Evolutionary conservation across 2,888 invertebrate species (phyloP).

Genomic region (Hyposoter dolosus): DNA sequence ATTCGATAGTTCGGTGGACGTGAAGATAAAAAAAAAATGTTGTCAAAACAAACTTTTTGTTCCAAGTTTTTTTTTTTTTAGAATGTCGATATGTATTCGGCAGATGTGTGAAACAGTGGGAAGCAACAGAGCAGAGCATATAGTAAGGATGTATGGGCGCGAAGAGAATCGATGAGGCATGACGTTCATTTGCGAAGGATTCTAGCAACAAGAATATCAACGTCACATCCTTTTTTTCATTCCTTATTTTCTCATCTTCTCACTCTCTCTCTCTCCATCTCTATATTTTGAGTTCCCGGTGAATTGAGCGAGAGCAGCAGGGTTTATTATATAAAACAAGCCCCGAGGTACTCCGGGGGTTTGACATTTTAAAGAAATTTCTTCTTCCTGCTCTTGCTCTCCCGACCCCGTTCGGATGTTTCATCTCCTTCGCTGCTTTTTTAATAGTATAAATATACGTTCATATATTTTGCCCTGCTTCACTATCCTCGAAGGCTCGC

Average conservation of each 20-base stretch:
- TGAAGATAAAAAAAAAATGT: conserved; percentile 47
- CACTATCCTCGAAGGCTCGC: conserved; percentile 75
- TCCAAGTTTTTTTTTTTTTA: conserved; percentile 18
- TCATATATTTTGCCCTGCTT: background rate
- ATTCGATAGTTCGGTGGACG: background rate
- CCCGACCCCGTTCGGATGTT: conserved; percentile 58
- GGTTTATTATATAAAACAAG: conserved; percentile 69
- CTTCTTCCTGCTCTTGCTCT: conserved; percentile 70
- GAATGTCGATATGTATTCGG: conserved; percentile 64
- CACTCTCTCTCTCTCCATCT: conserved; percentile 7
- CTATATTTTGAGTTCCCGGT: conserved; percentile 32
- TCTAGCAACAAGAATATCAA: conserved; percentile 37
- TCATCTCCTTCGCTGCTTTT: conserved; percentile 30
- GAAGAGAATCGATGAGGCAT: conserved; percentile 33
- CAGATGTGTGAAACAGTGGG: conserved; percentile 17
- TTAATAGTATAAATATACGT: conserved; percentile 2
- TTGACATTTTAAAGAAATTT: conserved; percentile 83
- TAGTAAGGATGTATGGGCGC: conserved; percentile 4
- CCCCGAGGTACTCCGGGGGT: conserved; percentile 67
- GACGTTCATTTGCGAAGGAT: conserved; percentile 38
- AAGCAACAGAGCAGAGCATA: conserved; percentile 8
- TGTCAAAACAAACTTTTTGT: conserved; percentile 20
- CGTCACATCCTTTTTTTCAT: conserved; percentile 29
- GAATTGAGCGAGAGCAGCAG: conserved; percentile 36
- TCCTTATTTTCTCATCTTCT: conserved; percentile 10